Evolutionary conservation across 2,113 vertebrate genomes (phyloP).

Genomic region (Oncorhynchus mykiss): DNA sequence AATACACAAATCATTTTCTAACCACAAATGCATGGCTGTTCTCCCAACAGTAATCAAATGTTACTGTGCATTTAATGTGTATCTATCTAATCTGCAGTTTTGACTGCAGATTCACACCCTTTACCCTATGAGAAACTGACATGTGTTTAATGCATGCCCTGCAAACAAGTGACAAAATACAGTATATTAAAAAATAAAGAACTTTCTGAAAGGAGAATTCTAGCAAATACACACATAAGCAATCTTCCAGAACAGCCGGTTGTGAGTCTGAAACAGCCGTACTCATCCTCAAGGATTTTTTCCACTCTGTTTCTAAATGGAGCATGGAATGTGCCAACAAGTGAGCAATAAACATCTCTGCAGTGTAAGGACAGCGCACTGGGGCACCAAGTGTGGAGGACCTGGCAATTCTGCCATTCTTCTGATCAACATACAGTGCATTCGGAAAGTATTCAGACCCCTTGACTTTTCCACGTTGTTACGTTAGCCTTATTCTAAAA

Average conservation of each 20-base stretch:
- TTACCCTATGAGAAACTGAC: too few relatives aligned
- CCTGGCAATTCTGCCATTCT: conserved; percentile 16
- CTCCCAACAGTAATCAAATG: too few relatives aligned
- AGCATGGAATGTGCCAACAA: conserved; percentile 32
- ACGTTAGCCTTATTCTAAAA: too few relatives aligned
- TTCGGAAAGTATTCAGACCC: too few relatives aligned
- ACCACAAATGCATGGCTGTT: background rate
- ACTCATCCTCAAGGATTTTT: conserved; percentile 25
- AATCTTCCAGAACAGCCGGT: background rate
- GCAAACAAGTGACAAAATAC: too few relatives aligned
- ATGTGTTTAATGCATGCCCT: too few relatives aligned
- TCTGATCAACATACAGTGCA: conserved; percentile 5
- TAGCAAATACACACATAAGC: background rate
- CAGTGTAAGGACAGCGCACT: background rate
- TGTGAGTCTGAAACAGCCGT: background rate
- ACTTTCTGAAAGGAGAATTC: too few relatives aligned
- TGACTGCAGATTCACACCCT: too few relatives aligned
- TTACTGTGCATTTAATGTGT: too few relatives aligned
- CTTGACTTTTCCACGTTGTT: too few relatives aligned
- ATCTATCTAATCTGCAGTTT: too few relatives aligned
- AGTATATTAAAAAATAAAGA: too few relatives aligned
- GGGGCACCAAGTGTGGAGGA: conserved; percentile 34
- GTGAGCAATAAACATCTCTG: conserved; percentile 17
- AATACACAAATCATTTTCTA: background rate
- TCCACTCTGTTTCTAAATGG: conserved; percentile 19